phyloP scores from a whole-genome alignment of 2,888 invertebrate genomes.

The Petrophora chlorosata region DNA sequence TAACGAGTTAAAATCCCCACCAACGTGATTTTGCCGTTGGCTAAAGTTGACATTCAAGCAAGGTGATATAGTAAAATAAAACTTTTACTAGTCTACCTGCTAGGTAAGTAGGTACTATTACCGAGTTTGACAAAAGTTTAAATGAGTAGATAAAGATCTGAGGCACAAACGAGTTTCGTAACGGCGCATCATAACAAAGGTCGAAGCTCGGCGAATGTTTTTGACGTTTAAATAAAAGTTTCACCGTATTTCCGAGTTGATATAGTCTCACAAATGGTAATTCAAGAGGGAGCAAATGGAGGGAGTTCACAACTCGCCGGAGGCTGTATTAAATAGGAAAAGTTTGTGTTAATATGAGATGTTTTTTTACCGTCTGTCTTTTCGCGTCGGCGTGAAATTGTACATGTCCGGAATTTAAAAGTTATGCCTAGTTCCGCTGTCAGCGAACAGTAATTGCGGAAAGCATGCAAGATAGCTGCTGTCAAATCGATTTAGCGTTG shows the following conservation, averaged over 20 bases:
- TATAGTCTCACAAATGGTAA: slow-evolving; percentile 47
- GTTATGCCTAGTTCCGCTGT: too few species aligned
- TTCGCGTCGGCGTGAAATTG: slow-evolving; percentile 26
- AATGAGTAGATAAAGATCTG: slow-evolving; percentile 14
- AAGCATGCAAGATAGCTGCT: too few species aligned
- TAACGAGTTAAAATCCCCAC: too few species aligned
- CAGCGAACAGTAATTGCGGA: too few species aligned
- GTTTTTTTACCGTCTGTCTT: slow-evolving; percentile 45
- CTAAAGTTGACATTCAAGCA: too few species aligned
- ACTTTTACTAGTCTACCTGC: too few species aligned
- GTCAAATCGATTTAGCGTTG: too few species aligned
- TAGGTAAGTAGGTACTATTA: too few species aligned
- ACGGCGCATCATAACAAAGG: slow-evolving; percentile 26
- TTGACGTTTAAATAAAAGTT: slow-evolving; percentile 52
- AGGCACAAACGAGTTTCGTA: slow-evolving; percentile 20
- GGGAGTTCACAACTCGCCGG: slow-evolving; percentile 46
- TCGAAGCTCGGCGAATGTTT: slow-evolving; percentile 32
- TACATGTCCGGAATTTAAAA: slow-evolving; percentile 4
- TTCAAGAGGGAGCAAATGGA: slow-evolving; percentile 41
- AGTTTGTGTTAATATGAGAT: slow-evolving; percentile 54
- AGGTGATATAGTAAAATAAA: too few species aligned
- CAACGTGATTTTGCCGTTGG: too few species aligned
- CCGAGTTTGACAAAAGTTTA: slow-evolving; percentile 10
- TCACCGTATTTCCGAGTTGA: slow-evolving; percentile 38
- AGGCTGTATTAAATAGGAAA: slow-evolving; percentile 55